These are phyloP conservation scores for Drosophila pegasa DNA, from an alignment of 2,888 invertebrate genomes.

Conservation along the genomic window DNA sequence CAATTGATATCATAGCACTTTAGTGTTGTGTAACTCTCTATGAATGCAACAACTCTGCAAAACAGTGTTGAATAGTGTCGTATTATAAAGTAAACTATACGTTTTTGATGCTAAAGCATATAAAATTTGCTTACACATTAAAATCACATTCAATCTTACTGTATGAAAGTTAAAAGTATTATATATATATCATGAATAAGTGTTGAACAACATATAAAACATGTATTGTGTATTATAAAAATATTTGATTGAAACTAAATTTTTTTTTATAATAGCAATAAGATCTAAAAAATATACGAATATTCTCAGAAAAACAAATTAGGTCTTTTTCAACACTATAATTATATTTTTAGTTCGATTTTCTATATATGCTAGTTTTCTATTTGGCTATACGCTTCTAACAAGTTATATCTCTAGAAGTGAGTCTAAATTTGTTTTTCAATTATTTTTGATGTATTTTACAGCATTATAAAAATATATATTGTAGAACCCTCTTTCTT, in stretches of 20 bases:
- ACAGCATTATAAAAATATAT: not conserved
- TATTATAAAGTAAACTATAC: not conserved
- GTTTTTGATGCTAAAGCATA: not conserved
- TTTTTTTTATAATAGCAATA: not conserved
- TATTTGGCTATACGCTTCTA: no score
- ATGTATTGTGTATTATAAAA: not conserved
- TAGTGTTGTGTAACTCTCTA: not conserved
- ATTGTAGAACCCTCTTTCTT: no score
- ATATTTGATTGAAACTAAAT: no score
- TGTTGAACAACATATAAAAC: not conserved
- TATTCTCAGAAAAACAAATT: rapidly evolving
- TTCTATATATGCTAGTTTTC: not conserved
- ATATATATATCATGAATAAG: not conserved
- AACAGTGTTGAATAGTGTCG: not conserved
- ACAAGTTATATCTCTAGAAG: no score
- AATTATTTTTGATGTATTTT: not conserved
- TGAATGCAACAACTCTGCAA: not conserved
- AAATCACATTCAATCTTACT: no score
- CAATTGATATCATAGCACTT: not conserved
- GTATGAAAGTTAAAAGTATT: not conserved
- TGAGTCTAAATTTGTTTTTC: no score
- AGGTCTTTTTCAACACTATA: not conserved
- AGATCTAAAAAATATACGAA: not conserved
- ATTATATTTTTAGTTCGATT: not conserved
- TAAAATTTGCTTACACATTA: not conserved